Base-by-base conservation (phyloP, 2,797 vertebrate species). In the Rallus crepitans region DNA sequence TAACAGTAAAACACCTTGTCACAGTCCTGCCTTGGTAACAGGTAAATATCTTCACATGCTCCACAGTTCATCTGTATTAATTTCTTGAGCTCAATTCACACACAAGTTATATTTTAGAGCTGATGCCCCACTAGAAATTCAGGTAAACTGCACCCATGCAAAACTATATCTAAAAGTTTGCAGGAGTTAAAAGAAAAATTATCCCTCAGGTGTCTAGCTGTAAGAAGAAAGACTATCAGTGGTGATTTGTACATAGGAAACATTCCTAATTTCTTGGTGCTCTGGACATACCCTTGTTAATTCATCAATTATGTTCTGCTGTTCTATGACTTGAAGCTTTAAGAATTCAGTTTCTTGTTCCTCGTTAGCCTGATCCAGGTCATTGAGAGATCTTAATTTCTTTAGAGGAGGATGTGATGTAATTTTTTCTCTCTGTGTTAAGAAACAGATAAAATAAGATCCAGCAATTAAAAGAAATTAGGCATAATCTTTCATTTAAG, bases 271-370 rank as follows among this genome's bases (percentile, higher is more conserved):
- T 90, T 93, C 24, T 61, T 69, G 17, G 33, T 71, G 61, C 61
- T 80, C 35, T 57, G 79, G 45, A 98, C 98, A 31, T 98, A 99
- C 99, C 98, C 99, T 98, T 39, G 99, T 99, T 92, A 99, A 98
- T n/a, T 99, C 99, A 78, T 99, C 99, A 45, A 99, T 99, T 95
- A 99, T 99, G 96, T 98, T 99, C 97, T 99, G 99, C 45, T 99
- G 99, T 86, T 99, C 99, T 90, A 99, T 98, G 93, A 99, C 99
- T 96, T 99, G 99, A 96, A 99, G 99, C 95, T 99, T 99, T 87
- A 99, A 98, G 96, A 99, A 99, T 80, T 99, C 99, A 16, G 99
- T 98, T 98, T 99, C 99, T 98, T 99, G 99, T 80, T 99, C 99
- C 94, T 99, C 99, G 4, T 99, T 99, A 55, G 99, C 99, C 97